Base-by-base conservation (phyloP, 2,797 vertebrate genomes). In the Propithecus perrieri region DNA sequence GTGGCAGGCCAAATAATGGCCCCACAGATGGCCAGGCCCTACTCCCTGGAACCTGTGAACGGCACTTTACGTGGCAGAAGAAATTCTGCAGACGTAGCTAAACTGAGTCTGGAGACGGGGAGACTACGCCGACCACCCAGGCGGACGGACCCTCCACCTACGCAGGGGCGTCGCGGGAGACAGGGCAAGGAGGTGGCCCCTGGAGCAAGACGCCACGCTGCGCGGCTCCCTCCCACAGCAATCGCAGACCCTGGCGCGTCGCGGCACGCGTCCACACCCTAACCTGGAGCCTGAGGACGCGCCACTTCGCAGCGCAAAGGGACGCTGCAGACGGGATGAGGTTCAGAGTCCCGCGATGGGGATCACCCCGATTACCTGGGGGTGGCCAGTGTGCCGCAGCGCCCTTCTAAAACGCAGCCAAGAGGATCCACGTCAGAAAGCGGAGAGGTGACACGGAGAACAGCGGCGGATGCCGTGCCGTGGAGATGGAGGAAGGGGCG, bases 361-460 rank as follows among this genome's bases (percentile, higher is more conserved):
- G 2, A 46, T 26, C 18, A 35, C 1, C 71, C 65, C 43, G 48
- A 24, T 12, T 13, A n/a, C 26, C 78, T 35, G 53, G 65, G 5
- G 3, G 6, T 33, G 20, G 28, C 30, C 43, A 4, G 5, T 0
- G 22, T 6, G 48, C 26, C 48, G 35, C 10, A 24, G 35, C 17
- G 11, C 33, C 17, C 38, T 50, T 28, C 28, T 0, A n/a, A 33
- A 79, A 35, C 1, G 0, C 3, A 38, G 30, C 8, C n/a, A 7
- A 75, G 33, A 12, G 8, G 74, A 14, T 8, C 30, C 18, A 7
- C 2, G 35, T 63, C 12, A 35, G 57, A 17, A 78, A 69, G 33
- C 1, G 2, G 33, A 30, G 26, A 26, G 1, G 0, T 15, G n/a
- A 3, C 1, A 2, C 3, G 8, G 7, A 35, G 15, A 26, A 48